Base-by-base conservation (phyloP, 2,888 invertebrate genomes). In the Kuschelorhynchus macadamiae region DNA sequence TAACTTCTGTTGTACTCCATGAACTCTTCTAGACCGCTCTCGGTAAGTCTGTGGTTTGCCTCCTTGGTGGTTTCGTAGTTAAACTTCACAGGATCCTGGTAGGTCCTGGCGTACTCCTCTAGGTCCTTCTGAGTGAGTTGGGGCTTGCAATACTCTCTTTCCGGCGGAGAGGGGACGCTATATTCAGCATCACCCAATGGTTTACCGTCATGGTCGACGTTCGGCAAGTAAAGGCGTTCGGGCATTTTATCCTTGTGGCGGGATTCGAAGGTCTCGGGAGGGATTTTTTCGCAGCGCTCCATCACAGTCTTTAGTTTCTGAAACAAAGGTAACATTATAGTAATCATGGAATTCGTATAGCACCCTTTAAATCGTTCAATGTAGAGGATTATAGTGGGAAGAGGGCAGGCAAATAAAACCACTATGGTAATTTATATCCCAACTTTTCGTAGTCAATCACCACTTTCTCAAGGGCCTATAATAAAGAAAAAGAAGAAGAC, bases 141-240 rank as follows among this genome's bases (percentile, higher is more conserved):
- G 7, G 82, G 80, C 72, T 82, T 81, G 56, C 73, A 84, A 64
- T 86, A 81, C 61, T 91, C 91, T 67, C 91, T 81, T 82, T 91
- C 91, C 0, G 91, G 91, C 12, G 91, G 91, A 17, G 91, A 91
- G 33, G 91, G 90, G 63, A 89, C 88, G 77, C 86, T 87, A 82
- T 90, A 91, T 75, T 91, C 90, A 72, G 83, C 82, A 76, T 90
- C 90, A 53, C 89, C 89, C 50, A 88, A 79, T 18, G 85, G 80
- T 80, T 88, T 88, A 41, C 90, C 89, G 77, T 90, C 89, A 75
- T 88, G 87, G 80, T 90, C 89, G 69, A 88, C 86, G 73, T 86
- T 86, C 63, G 88, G 87, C 79, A 87, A 84, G 75, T 84, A 85
- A 53, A 86, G 77, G 72, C 85, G 83, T 73, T 86, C 83, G 77